A percentile compares a stretch with the other conserved stretches of the same genome.
phyloP scores from a whole-genome alignment of 2,113 vertebrate genomes.

The Myxocyprinus asiaticus region DNA sequence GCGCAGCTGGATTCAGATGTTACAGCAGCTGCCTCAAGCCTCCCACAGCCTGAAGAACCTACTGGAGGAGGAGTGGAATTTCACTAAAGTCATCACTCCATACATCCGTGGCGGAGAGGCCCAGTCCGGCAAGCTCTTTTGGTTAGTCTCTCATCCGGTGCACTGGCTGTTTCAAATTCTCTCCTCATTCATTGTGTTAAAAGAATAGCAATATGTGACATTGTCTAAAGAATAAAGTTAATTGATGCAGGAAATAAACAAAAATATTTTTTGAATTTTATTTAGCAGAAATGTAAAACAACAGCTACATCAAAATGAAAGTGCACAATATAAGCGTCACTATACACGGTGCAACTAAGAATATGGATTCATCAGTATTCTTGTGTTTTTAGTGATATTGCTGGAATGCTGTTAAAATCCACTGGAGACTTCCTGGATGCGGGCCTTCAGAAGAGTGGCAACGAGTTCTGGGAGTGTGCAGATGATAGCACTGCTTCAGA shows the following conservation, averaged over 20 bases:
- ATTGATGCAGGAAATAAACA: no score
- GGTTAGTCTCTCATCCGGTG: slow-evolving; percentile 67
- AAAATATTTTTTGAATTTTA: no score
- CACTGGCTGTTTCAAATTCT: no score
- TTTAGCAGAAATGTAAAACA: no score
- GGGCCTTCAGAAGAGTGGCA: slow-evolving; percentile 88
- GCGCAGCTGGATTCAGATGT: slow-evolving; percentile 98
- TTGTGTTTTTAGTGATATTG: slow-evolving; percentile 83
- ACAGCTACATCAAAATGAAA: no score
- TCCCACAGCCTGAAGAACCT: slow-evolving; percentile 99
- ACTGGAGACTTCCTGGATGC: slow-evolving; percentile 93
- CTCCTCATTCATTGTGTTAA: not conserved
- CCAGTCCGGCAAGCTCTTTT: slow-evolving; percentile 96
- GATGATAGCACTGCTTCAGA: slow-evolving; percentile 91
- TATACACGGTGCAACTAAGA: no score
- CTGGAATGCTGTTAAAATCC: slow-evolving; percentile 94
- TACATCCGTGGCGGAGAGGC: slow-evolving; percentile 97
- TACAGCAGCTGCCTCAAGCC: slow-evolving; percentile 97
- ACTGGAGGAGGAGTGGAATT: slow-evolving; percentile 97
- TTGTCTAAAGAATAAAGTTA: no score
- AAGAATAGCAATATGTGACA: no score
- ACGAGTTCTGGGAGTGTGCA: slow-evolving; percentile 89
- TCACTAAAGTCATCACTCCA: slow-evolving; percentile 98
- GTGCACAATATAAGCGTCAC: no score
- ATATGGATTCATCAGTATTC: not conserved